Evolutionary conservation across 2,888 invertebrate genomes (phyloP).

Genomic region (Blera fallax): DNA sequence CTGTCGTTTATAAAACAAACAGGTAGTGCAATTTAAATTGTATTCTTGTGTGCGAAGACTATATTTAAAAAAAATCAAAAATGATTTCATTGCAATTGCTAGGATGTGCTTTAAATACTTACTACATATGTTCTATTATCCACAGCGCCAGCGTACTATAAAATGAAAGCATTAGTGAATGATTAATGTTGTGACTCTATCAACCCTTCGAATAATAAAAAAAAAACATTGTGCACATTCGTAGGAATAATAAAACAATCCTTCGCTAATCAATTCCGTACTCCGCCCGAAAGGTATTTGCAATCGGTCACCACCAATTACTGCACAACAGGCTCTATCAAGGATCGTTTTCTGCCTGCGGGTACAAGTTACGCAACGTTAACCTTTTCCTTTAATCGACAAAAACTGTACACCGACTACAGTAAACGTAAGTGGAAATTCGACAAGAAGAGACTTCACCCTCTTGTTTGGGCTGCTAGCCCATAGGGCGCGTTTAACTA

Average conservation of each 20-base stretch:
- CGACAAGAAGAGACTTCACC: conserved; percentile 6
- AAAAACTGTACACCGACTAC: conserved; percentile 12
- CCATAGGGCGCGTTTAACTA: conserved; percentile 68
- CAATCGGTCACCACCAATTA: conserved; percentile 63
- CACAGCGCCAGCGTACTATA: no score
- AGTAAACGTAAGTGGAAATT: background rate
- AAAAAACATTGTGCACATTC: background rate
- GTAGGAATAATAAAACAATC: conserved; percentile 37
- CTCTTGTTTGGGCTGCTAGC: conserved; percentile 8
- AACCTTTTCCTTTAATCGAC: conserved; percentile 42
- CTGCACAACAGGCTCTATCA: conserved; percentile 24
- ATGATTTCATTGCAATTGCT: no score
- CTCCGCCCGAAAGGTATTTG: conserved; percentile 55
- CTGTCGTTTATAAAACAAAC: no score
- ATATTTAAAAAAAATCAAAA: no score
- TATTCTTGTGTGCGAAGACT: no score
- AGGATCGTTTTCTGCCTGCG: conserved; percentile 34
- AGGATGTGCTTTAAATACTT: no score
- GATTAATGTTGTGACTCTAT: conserved; percentile 24
- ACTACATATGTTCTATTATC: no score
- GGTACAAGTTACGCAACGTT: conserved; percentile 55
- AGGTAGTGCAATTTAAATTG: no score
- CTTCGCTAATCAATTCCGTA: conserved; percentile 45
- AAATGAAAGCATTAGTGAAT: conserved; percentile 40
- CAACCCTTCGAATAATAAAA: conserved; percentile 14